Conservation (phyloP, 2,888 invertebrate genomes). For the Empis livida region DNA sequence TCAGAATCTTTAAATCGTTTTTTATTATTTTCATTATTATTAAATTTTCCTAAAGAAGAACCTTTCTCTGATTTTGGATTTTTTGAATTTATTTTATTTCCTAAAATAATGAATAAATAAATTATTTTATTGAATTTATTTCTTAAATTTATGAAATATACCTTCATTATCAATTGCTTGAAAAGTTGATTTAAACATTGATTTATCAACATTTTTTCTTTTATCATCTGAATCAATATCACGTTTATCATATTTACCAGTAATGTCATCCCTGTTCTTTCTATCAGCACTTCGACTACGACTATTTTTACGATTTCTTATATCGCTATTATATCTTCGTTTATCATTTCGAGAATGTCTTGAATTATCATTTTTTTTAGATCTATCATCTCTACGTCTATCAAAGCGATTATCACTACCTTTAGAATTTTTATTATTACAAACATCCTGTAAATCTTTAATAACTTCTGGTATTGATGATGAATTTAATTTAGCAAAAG, state of each 20-base stretch:
- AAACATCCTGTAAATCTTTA: conserved; percentile 12
- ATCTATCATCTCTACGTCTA: conserved; percentile 2
- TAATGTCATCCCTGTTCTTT: conserved; percentile 1
- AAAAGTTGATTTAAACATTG: conserved; percentile 16
- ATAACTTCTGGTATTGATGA: conserved; percentile 8
- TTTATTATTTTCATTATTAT: neutral
- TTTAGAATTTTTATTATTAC: neutral
- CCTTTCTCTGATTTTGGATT: too few species aligned
- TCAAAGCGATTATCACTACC: conserved; percentile 5
- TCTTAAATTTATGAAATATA: neutral
- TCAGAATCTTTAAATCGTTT: too few species aligned
- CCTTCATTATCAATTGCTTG: conserved; percentile 14
- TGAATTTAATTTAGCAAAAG: conserved; percentile 14
- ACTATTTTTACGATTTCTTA: neutral
- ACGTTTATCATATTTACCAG: conserved; percentile 1
- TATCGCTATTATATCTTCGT: conserved; percentile 2
- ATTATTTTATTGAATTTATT: neutral
- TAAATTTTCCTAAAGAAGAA: neutral
- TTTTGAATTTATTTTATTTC: neutral
- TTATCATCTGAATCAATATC: conserved; percentile 7
- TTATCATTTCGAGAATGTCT: conserved; percentile 3
- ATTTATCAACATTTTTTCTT: conserved; percentile 3
- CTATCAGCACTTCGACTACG: conserved; percentile 3
- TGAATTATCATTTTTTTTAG: conserved; percentile 3
- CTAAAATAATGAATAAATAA: neutral